Evolutionary conservation across 2,797 vertebrate genomes (phyloP).

Genomic region (Paedocypris micromegethes): DNA sequence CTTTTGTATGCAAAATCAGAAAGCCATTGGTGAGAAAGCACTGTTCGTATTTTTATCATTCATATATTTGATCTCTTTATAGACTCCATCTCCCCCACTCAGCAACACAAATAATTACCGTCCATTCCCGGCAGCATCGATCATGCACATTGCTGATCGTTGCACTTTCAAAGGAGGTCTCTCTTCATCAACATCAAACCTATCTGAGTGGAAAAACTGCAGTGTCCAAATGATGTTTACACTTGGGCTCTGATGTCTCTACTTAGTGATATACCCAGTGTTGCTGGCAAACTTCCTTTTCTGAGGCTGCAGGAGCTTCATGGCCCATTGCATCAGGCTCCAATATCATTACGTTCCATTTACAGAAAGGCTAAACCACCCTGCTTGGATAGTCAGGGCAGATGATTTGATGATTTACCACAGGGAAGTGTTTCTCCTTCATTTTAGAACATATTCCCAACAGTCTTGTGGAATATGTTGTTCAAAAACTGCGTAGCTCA

Average conservation of each 20-base stretch:
- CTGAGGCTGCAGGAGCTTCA: slow-evolving; percentile 59
- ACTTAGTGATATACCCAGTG: slow-evolving; percentile 71
- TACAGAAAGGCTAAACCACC: slow-evolving; percentile 64
- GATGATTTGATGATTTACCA: slow-evolving; percentile 49
- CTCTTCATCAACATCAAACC: slow-evolving; percentile 79
- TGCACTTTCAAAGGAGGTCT: slow-evolving; percentile 71
- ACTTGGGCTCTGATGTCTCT: slow-evolving; percentile 69
- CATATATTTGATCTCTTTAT: slow-evolving; percentile 39
- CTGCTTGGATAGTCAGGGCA: slow-evolving; percentile 58
- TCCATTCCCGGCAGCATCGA: slow-evolving; percentile 60
- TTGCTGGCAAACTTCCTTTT: slow-evolving; percentile 54
- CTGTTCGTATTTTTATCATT: neutral
- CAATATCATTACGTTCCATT: slow-evolving; percentile 68
- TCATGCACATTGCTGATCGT: slow-evolving; percentile 68
- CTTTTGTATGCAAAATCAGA: slow-evolving; percentile 42
- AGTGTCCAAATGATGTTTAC: slow-evolving; percentile 77
- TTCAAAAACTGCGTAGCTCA: too few species aligned
- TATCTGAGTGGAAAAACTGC: slow-evolving; percentile 77
- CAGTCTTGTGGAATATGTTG: too few species aligned
- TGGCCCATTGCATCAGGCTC: slow-evolving; percentile 58
- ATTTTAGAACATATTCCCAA: too few species aligned
- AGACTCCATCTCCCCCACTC: slow-evolving; percentile 46
- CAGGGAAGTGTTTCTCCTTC: neutral
- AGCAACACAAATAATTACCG: slow-evolving; percentile 57
- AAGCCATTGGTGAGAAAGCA: slow-evolving; percentile 21